Percentiles rank a stretch among this genome's conserved stretches.
Evolutionary conservation across 2,113 vertebrate genomes (phyloP).

Genomic region (Chlamydotis undulata): DNA sequence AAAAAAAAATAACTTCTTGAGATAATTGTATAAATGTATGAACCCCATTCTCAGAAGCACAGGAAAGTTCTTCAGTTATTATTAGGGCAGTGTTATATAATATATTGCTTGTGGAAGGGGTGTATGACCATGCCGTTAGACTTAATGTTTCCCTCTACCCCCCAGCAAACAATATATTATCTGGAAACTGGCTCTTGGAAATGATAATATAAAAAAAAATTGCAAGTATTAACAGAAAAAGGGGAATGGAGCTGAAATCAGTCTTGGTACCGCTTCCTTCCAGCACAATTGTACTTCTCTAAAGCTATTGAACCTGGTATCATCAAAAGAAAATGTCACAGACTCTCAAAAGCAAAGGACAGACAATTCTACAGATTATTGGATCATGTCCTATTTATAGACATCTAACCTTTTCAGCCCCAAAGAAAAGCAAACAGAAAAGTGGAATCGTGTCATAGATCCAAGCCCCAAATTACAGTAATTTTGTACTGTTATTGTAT

Average conservation of each 20-base stretch:
- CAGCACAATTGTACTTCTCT: background rate
- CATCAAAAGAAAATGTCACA: conserved; percentile 62
- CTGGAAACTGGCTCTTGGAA: background rate
- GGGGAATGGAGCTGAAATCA: background rate
- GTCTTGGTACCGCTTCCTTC: background rate
- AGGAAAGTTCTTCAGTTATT: background rate
- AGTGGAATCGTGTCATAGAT: background rate
- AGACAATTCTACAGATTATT: conserved; percentile 58
- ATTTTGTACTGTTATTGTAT: conserved; percentile 51
- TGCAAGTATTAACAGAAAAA: background rate
- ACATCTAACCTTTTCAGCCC: conserved; percentile 61
- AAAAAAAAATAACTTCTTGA: background rate
- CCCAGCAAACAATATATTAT: background rate
- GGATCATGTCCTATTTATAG: conserved; percentile 63
- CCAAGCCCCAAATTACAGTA: conserved; percentile 35
- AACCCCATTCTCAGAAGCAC: background rate
- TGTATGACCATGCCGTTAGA: background rate
- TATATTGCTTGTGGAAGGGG: background rate
- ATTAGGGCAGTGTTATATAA: background rate
- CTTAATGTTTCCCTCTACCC: background rate
- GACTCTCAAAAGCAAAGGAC: conserved; percentile 50
- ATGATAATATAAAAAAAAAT: background rate
- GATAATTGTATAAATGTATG: background rate
- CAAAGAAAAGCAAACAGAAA: conserved; percentile 51
- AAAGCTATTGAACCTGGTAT: background rate